Conservation (phyloP, 2,797 vertebrate genomes). For the Neomorphus geoffroyi region DNA sequence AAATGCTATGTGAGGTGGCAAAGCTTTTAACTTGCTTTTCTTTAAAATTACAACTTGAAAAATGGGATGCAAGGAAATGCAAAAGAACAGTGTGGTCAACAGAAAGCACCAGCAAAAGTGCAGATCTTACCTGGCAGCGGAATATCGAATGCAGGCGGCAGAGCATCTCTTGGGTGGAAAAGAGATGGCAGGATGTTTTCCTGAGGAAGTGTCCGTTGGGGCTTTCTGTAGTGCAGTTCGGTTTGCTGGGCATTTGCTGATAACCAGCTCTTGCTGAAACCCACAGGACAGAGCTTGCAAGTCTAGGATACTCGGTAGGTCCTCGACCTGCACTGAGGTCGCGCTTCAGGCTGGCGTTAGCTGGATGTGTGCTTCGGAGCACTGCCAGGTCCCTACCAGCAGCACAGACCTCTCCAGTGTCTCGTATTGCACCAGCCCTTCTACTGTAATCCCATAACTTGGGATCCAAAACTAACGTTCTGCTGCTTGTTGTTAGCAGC, state of each 20-base stretch:
- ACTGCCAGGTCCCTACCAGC: neutral
- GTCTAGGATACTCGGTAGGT: neutral
- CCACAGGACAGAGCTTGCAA: neutral
- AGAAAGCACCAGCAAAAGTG: neutral
- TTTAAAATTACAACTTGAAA: neutral
- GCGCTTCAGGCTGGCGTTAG: too few relatives aligned
- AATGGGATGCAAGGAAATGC: neutral
- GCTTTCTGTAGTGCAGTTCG: neutral
- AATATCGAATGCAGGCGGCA: neutral
- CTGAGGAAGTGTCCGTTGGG: neutral
- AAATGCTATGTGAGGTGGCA: neutral
- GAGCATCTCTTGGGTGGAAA: neutral
- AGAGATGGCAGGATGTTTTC: neutral
- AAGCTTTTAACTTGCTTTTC: fast-evolving
- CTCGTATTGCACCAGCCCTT: neutral
- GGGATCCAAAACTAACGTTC: neutral
- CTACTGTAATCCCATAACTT: fast-evolving
- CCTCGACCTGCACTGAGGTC: neutral
- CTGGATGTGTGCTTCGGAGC: neutral
- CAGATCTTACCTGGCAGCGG: fast-evolving
- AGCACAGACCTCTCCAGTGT: fast-evolving
- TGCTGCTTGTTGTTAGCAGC: neutral
- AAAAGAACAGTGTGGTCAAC: neutral
- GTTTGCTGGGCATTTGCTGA: fast-evolving
- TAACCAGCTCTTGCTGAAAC: neutral